Conservation (phyloP, 2,113 vertebrate species). For the Xyrauchen texanus region DNA sequence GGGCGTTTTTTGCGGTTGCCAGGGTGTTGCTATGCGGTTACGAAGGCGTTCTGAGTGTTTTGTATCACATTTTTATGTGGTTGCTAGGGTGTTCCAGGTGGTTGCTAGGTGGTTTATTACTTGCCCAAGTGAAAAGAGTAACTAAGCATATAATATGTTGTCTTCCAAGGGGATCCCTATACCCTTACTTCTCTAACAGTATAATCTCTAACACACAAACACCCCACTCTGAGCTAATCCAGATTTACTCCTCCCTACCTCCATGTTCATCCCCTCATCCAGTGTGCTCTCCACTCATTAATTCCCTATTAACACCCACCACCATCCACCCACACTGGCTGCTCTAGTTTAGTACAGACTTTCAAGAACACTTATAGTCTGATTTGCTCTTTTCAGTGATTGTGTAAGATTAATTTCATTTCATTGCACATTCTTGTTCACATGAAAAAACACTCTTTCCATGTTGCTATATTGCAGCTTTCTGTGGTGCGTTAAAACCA, state of each 20-base stretch:
- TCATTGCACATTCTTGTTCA: conserved; percentile 49
- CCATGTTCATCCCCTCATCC: conserved; percentile 34
- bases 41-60: background rate
- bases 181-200: conserved; percentile 52
- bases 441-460: conserved; percentile 70
- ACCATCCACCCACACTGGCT: conserved; percentile 65
- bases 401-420: conserved; percentile 52
- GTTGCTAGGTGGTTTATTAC: background rate
- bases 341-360: conserved; percentile 61
- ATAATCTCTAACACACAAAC: conserved; percentile 59
- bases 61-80: too few species aligned
- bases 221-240: conserved; percentile 59
- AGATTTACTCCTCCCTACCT: conserved; percentile 41
- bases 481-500: conserved; percentile 59
- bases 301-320: conserved; percentile 72
- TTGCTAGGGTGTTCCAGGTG: background rate
- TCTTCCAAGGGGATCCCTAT: conserved; percentile 61
- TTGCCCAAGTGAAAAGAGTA: background rate
- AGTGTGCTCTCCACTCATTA: conserved; percentile 70
- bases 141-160: conserved; percentile 19
- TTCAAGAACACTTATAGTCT: conserved; percentile 64
- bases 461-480: conserved; percentile 67
- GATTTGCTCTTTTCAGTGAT: conserved; percentile 54
- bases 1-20: too few species aligned
- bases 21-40: background rate